These are phyloP conservation scores for Merops nubicus DNA, from an alignment of 2,113 vertebrate genomes.

Conservation along the genomic window DNA sequence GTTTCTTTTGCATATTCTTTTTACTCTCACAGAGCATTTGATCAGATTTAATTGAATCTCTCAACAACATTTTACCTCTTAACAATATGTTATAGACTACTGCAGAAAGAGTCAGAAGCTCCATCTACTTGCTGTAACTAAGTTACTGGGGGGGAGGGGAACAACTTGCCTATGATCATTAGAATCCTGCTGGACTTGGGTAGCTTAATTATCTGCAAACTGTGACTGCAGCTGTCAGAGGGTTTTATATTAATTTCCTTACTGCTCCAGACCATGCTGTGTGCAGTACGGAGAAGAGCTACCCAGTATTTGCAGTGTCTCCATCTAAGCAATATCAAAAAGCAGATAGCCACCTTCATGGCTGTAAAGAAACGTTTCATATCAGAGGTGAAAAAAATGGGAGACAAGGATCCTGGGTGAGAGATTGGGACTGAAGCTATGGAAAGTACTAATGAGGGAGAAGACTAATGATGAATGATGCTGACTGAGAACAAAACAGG, in stretches of 20 bases:
- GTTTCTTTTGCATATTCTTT: neutral
- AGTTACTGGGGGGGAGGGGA: neutral
- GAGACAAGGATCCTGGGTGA: neutral
- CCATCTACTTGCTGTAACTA: neutral
- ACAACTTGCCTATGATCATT: neutral
- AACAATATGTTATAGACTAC: neutral
- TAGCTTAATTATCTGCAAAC: neutral
- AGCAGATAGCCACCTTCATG: neutral
- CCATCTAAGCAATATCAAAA: neutral
- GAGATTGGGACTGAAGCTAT: neutral
- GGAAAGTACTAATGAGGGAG: neutral
- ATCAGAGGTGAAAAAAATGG: neutral
- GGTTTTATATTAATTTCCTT: neutral
- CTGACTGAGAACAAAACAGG: neutral
- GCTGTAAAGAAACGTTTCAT: neutral
- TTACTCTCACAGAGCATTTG: neutral
- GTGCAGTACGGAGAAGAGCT: neutral
- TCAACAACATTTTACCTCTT: neutral
- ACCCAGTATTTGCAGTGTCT: neutral
- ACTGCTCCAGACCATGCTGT: neutral
- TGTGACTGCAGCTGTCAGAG: neutral
- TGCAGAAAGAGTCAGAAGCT: neutral
- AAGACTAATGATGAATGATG: neutral
- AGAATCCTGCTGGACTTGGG: neutral
- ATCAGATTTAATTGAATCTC: neutral